These are phyloP conservation scores for Metellina segmentata DNA, from an alignment of 2,888 invertebrate genomes.

Conservation along the genomic window DNA sequence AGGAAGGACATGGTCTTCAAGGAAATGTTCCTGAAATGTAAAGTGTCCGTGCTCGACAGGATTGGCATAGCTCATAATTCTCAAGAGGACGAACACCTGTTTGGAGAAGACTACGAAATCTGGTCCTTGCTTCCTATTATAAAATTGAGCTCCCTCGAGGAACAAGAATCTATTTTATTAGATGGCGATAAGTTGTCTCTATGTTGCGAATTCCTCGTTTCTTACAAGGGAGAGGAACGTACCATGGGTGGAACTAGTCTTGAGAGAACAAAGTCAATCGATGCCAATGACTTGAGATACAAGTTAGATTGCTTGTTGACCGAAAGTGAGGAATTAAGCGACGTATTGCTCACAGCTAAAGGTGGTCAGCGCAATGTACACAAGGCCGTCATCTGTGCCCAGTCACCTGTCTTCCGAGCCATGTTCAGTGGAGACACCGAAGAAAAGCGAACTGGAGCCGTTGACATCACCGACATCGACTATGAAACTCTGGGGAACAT, in stretches of 20 bases:
- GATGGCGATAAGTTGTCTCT: not conserved
- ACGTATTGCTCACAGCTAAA: too few species aligned
- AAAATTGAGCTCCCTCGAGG: not conserved
- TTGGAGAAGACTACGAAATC: not conserved
- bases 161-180: not conserved
- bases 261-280: not conserved
- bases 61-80: not conserved
- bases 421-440: not conserved
- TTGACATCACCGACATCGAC: not conserved
- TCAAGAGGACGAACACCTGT: not conserved
- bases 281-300: not conserved
- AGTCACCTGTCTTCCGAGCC: constrained; percentile 4
- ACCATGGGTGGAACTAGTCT: not conserved
- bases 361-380: not conserved
- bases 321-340: not conserved
- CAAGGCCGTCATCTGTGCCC: not conserved
- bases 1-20: not conserved
- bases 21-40: not conserved
- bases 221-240: not conserved
- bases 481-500: not conserved
- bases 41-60: not conserved
- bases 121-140: not conserved
- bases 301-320: not conserved
- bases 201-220: not conserved
- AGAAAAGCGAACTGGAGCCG: not conserved